Base-by-base conservation (phyloP, 2,797 vertebrate genomes). In the Phoeniculus purpureus region DNA sequence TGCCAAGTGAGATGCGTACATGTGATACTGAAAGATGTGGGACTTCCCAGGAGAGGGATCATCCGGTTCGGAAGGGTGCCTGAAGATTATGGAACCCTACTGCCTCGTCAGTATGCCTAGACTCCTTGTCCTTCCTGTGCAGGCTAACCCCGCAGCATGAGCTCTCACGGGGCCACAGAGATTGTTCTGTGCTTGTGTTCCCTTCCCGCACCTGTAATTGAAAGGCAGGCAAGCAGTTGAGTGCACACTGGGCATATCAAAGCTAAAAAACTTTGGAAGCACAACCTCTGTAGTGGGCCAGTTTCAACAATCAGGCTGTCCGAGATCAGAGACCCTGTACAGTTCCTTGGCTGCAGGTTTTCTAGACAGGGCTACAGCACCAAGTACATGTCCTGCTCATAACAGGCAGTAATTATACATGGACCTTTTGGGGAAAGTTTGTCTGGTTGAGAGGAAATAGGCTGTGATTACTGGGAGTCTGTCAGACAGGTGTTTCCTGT, bases 401-500 rank as follows among this genome's bases (percentile, higher is more conserved):
- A 92, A 22, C 37, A 48, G 40, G 29, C 7, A 0, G 78, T 1
- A 4, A 43, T 79, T 94, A 74, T 71, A 89, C 75, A 40, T 13
- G 8, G 62, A 50, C 86, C 55, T 71, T 91, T 31, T 68, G 27
- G 71, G 52, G 76, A 66, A 19, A 85, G 47, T 81, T 65, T 89
- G 60, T 66, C 54, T 83, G 18, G 48, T 47, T 75, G 62, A 83
- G 73, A 93, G 93, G 94, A 94, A 96, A 90, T 3, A 29, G 18
- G 32, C 68, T 12, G 10, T 29, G 59, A 82, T 89, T 92, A 80
- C 59, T 9, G 26, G 78, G 31, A 90, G 86, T 47, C 78, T 81
- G 78, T 83, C 75, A 88, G 62, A 40, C 91, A 90, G 90, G 72
- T 92, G 93, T 81, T 95, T 96, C 88, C 95, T 89, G 50, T 70